Base-by-base conservation (phyloP, 2,797 vertebrate genomes). In the Pelodytes ibericus region DNA sequence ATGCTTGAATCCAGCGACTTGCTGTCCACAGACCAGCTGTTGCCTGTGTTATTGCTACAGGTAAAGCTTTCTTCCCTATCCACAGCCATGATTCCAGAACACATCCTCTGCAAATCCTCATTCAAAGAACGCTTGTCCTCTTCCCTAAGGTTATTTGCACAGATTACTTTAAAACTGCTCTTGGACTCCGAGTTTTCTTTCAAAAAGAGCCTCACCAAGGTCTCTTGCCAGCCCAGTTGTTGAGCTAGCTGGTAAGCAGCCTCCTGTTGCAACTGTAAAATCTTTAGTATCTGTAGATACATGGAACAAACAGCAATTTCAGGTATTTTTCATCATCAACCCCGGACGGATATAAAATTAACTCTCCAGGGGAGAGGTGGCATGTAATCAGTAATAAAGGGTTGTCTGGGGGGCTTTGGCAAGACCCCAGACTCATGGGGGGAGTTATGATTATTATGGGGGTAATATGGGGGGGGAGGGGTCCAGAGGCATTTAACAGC, bases 161-260 rank as follows among this genome's bases (percentile, higher is more conserved):
- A 92, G 20, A 0, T 85, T 8, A 84, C 82, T 61, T 83, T 90
- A 66, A 81, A 69, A 30, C 25, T 67, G 56, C 29, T 59, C n/a
- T 0, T 80, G 71, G 81, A 79, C n/a, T 89, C 85, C 0, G 88
- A 86, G 58, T 89, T 88, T 70, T 87, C 85, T 82, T 95, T 94
- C 67, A 98, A 82, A 74, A 94, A 94, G 0, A 98, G 89, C 1
- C 92, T 92, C 81, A 96, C 88, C 39, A 99, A 90, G 2, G 95
- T 96, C 85, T 99, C 96, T 88, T 99, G 97, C 97, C 97, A 99
- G 80, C 95, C 96, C 78, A 94, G 88, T 88, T 98, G 97, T 81
- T 88, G 93, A 26, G 95, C 91, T 81, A 99, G 94, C 82, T 97
- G 96, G 41, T 89, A 74, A 0, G 94, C 95, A 57, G 95, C 94